These are phyloP conservation scores for Nymphalis io DNA, from an alignment of 1,140 invertebrate species.

Conservation along the genomic window DNA sequence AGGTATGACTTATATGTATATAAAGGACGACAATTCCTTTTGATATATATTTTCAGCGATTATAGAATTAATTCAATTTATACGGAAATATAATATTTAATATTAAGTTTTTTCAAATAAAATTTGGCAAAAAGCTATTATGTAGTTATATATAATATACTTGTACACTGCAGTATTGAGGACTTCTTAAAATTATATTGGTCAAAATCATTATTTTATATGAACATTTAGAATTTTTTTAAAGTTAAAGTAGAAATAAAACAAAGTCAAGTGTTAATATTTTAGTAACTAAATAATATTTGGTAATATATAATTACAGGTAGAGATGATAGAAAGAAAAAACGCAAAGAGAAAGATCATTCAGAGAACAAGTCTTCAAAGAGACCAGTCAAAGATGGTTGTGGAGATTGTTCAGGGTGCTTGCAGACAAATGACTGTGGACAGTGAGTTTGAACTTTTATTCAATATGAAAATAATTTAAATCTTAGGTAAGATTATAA, in stretches of 20 bases:
- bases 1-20: slow-evolving; percentile 51
- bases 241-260: too few relatives aligned
- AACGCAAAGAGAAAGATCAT: slow-evolving; percentile 81
- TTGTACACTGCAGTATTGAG: too few relatives aligned
- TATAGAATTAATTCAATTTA: slow-evolving; percentile 1
- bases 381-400: slow-evolving; percentile 81
- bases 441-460: slow-evolving; percentile 67
- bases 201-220: too few relatives aligned
- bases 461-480: slow-evolving; percentile 1
- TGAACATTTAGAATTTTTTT: too few relatives aligned
- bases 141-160: too few relatives aligned
- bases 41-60: too few relatives aligned
- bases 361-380: slow-evolving; percentile 75
- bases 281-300: too few relatives aligned
- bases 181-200: too few relatives aligned
- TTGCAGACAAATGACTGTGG: slow-evolving; percentile 91
- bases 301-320: slow-evolving; percentile 39
- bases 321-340: slow-evolving; percentile 77
- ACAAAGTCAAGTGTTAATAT: too few relatives aligned
- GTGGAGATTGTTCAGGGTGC: slow-evolving; percentile 92
- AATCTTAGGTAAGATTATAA: neutral
- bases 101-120: neutral
- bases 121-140: too few relatives aligned
- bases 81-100: neutral
- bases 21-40: too few relatives aligned